Evolutionary conservation across 2,797 vertebrate genomes (phyloP).

Genomic region (Lepidocolaptes lacrymiger): DNA sequence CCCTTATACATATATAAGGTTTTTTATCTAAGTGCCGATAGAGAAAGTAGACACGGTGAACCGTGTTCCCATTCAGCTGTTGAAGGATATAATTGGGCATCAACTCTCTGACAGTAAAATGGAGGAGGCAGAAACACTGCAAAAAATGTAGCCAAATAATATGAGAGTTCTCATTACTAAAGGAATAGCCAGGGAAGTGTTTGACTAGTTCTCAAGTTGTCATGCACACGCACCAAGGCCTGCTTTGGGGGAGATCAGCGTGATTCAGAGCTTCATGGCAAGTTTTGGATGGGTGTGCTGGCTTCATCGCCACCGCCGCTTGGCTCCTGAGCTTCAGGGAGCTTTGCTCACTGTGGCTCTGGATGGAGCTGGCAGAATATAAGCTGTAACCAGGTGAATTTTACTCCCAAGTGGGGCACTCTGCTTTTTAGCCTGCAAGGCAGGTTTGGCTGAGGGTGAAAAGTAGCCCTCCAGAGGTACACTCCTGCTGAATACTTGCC

Average conservation of each 20-base stretch:
- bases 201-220: not conserved
- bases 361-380: not conserved
- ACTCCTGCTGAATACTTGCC: not conserved
- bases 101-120: not conserved
- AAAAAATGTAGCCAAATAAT: not conserved
- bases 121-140: not conserved
- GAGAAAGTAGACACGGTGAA: accelerated
- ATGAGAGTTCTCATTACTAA: not conserved
- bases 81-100: not conserved
- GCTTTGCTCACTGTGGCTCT: not conserved
- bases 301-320: not conserved
- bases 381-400: not conserved
- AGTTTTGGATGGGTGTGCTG: not conserved
- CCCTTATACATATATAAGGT: not conserved
- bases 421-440: not conserved
- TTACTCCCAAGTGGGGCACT: not conserved
- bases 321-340: not conserved
- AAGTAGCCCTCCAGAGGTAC: not conserved
- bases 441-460: not conserved
- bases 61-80: not conserved
- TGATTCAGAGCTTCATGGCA: accelerated
- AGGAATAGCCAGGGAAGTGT: not conserved
- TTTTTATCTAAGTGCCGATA: not conserved
- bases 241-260: not conserved
- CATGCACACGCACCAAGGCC: accelerated